These are phyloP conservation scores for Colossoma macropomum DNA, from an alignment of 2,113 vertebrate genomes.

Conservation along the genomic window DNA sequence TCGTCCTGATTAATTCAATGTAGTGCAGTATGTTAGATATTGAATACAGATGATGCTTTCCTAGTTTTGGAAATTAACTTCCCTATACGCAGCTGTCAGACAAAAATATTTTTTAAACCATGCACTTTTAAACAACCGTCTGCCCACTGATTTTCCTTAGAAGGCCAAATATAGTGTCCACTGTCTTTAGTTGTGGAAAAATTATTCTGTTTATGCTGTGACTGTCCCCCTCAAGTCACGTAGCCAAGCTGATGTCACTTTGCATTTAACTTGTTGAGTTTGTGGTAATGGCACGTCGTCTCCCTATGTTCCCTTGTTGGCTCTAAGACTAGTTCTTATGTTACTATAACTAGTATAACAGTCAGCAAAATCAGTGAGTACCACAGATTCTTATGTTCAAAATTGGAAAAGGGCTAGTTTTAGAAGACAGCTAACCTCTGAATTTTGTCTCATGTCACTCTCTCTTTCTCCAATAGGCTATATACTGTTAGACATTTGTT, in stretches of 20 bases:
- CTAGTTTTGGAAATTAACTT: too few relatives aligned
- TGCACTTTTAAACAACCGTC: too few relatives aligned
- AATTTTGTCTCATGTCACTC: conserved; percentile 20
- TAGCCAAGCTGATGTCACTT: background rate
- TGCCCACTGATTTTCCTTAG: too few relatives aligned
- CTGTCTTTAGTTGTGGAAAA: too few relatives aligned
- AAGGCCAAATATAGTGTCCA: too few relatives aligned
- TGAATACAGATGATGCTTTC: too few relatives aligned
- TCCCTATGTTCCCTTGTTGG: background rate
- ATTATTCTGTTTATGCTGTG: background rate
- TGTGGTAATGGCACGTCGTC: background rate
- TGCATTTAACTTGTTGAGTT: background rate
- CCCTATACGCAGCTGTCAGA: too few relatives aligned
- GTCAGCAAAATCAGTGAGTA: background rate
- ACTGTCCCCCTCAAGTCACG: background rate
- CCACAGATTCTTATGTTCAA: background rate
- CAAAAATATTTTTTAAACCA: too few relatives aligned
- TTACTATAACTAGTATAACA: background rate
- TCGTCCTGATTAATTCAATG: too few relatives aligned
- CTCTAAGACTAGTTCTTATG: background rate
- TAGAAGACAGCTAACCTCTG: background rate
- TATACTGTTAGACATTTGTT: conserved; percentile 52
- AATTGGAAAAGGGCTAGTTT: background rate
- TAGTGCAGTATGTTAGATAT: too few relatives aligned
- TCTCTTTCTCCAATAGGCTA: background rate